Conservation (phyloP, 2,888 invertebrate species). For the Nephrotoma guestfalica region DNA sequence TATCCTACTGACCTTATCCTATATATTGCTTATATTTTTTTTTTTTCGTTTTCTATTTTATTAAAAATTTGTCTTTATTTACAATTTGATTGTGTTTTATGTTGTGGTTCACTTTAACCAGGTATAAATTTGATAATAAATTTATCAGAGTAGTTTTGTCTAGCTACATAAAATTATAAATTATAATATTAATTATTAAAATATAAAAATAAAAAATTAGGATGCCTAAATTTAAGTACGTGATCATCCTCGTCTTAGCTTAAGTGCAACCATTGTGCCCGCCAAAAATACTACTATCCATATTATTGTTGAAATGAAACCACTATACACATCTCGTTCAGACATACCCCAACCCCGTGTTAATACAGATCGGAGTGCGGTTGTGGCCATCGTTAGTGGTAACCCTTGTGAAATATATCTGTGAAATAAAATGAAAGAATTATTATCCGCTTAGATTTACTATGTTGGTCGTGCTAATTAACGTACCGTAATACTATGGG, state of each 20-base stretch:
- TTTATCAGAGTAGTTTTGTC: background rate
- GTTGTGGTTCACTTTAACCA: background rate
- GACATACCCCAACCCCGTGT: conserved; percentile 75
- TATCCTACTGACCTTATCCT: background rate
- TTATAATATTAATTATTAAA: background rate
- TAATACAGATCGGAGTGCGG: conserved; percentile 71
- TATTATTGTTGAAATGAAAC: conserved; percentile 67
- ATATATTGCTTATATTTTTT: background rate
- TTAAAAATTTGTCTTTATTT: background rate
- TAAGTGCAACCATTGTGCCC: conserved; percentile 64
- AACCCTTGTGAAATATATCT: conserved; percentile 66
- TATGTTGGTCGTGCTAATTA: background rate
- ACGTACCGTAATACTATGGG: conserved; percentile 54
- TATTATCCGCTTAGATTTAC: background rate
- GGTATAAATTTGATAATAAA: background rate
- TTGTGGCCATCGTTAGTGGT: conserved; percentile 85
- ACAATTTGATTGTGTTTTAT: background rate
- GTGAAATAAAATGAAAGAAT: conserved; percentile 8
- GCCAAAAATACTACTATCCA: conserved; percentile 77
- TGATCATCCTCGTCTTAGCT: conserved; percentile 62
- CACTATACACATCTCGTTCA: conserved; percentile 73
- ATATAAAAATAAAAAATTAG: background rate
- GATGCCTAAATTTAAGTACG: background rate
- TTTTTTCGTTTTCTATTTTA: background rate
- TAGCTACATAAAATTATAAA: background rate